Base-by-base conservation (phyloP, 2,113 vertebrate species). In the Mormoops blainvillei region DNA sequence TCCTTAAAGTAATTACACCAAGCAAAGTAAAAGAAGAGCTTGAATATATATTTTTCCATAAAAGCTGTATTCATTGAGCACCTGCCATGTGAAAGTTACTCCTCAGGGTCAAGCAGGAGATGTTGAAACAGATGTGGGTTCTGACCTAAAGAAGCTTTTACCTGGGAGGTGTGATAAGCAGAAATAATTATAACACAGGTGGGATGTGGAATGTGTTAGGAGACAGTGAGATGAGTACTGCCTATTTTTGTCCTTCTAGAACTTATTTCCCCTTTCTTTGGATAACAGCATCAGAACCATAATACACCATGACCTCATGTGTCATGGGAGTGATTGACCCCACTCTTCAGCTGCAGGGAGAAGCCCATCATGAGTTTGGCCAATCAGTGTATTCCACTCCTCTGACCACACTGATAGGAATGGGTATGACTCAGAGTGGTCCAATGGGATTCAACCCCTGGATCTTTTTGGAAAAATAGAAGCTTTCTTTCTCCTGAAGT, bases 1-100 rank as follows among this genome's bases (percentile, higher is more conserved):
- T 94, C 73, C 48, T 85, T 81, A 82, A 76, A 81, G 61, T 74
- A 82, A 93, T 96, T 84, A 81, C 38, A 78, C 8, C 50, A 43
- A 52, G 28, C 15, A 28, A 52, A 68, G 54, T 65, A 18, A 88
- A 93, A 93, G 54, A 52, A 77, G 70, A 93, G 65, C 15, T 36
- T 52, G 58, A 43, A n/a, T 94, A 19, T 15, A 24, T 52, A 58
- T 63, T 74, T 65, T 70, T 81, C 50, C 20, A 71, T 28, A 24
- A 83, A 48, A 68, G 14, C 24, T 28, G 14, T 20, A 41, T 65
- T 93, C 68, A 74, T 16, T 20, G 68, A 87, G 74, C 50, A 80
- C 38, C 95, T 94, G 63, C 3, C 28, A 10, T 15, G 26, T 50
- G 63, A 81, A 65, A 84, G 80, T 16, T 22, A 54, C n/a, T 26